Base-by-base conservation (phyloP, 2,888 invertebrate species). In the Drosophila formosana region DNA sequence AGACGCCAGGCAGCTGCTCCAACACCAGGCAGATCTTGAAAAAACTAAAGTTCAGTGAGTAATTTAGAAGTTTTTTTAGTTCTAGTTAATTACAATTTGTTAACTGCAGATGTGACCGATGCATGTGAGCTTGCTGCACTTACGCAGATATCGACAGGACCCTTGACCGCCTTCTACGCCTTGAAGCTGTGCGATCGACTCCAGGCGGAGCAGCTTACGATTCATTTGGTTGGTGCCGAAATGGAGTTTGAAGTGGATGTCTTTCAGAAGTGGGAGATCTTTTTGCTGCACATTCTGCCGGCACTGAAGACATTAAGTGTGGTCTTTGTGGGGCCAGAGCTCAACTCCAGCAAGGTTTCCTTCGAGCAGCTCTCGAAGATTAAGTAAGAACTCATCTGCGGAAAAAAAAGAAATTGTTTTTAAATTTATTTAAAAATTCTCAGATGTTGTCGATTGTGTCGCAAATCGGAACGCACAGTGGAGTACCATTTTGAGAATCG, bases 241-340 rank as follows among this genome's bases (percentile, higher is more conserved):
- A 93, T 95, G 28, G 95, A 95, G 64, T 96, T 95, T 80, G 96
- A 96, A 91, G 95, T 95, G 0, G 94, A 95, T 71, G 93, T 94
- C 11, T 91, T 96, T 3, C 93, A 94, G 57, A 95, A 95, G 66
- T 96, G 96, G 96, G 96, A 96, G 83, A 93, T 94, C 43, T 94
- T 96, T 87, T 94, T 96, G 70, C 89, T 96, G 0, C 96, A 96
- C 87, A 93, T 95, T 34, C 90, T 94, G 4, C 95, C 95, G 0
- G 91, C 93, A 0, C 80, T 95, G 0, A 93, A 93, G 55, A 93
- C 92, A 41, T 81, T 96, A 3, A 93, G 92, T 52, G 91, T 96
- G 2, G 94, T 94, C 0, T 94, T 96, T 52, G 91, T 95, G 32
- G 95, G 95, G 0, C 94, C 95, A 0, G 95, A 96, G 80, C 91